phyloP scores from a whole-genome alignment of 2,888 invertebrate genomes.

The Therioaphis trifolii region DNA sequence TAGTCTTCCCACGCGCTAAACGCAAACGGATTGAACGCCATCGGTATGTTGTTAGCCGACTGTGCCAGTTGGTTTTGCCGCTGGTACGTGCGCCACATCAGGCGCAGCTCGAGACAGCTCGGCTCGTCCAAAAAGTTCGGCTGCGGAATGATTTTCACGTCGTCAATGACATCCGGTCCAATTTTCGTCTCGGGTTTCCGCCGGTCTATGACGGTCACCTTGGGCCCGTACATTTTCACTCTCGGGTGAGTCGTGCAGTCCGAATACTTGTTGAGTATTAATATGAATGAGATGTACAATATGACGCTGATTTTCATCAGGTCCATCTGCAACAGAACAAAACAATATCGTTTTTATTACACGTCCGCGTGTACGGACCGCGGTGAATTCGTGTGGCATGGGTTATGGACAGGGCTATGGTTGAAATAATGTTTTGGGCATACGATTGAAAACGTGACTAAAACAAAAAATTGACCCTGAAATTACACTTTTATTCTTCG shows the following conservation, averaged over 20 bases:
- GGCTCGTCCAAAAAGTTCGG: conserved; percentile 75
- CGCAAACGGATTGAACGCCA: conserved; percentile 83
- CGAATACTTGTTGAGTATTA: conserved; percentile 24
- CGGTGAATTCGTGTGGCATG: too few relatives aligned
- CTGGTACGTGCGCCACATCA: conserved; percentile 93
- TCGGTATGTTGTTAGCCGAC: conserved; percentile 86
- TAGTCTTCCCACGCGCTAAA: conserved; percentile 82
- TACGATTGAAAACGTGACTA: too few relatives aligned
- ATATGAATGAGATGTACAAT: conserved; percentile 25
- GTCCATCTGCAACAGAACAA: conserved; percentile 38
- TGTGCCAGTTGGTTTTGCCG: conserved; percentile 77
- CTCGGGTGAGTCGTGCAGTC: conserved; percentile 46
- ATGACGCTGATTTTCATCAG: conserved; percentile 48
- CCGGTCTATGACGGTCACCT: conserved; percentile 43
- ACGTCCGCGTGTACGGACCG: neutral
- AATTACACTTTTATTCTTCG: too few relatives aligned
- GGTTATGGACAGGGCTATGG: too few relatives aligned
- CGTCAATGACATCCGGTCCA: neutral
- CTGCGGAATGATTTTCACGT: neutral
- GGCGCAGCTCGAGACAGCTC: conserved; percentile 85
- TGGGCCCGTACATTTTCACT: conserved; percentile 56
- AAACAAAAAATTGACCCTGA: too few relatives aligned
- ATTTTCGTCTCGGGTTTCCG: conserved; percentile 42
- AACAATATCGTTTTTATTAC: neutral
- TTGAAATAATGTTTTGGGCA: too few relatives aligned